Evolutionary conservation across 2,797 vertebrate genomes (phyloP).

Genomic region (Enteromius mattozi): DNA sequence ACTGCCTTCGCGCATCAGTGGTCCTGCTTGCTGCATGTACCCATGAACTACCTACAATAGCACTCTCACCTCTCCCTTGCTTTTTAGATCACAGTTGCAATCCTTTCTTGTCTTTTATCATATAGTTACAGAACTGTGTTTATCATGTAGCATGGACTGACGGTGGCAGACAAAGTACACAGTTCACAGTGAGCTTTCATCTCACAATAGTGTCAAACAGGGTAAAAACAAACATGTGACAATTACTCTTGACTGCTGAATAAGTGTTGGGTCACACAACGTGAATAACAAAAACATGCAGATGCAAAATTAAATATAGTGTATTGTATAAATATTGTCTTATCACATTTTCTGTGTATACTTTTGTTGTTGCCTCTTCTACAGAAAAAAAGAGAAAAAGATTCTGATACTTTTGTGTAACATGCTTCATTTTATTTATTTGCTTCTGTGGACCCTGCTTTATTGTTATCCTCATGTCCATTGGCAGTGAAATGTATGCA

Average conservation of each 20-base stretch:
- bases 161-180: background rate
- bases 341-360: background rate
- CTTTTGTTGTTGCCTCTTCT: background rate
- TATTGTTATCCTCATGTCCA: background rate
- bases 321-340: background rate
- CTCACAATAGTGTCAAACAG: background rate
- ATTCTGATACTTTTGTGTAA: background rate
- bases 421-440: background rate
- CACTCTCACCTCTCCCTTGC: background rate
- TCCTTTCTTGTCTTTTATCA: background rate
- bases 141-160: background rate
- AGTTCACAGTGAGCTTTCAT: background rate
- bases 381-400: background rate
- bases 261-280: background rate
- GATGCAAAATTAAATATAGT: background rate
- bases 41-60: background rate
- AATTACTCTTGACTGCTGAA: background rate
- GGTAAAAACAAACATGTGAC: background rate
- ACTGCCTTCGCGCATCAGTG: slow-evolving; percentile 34
- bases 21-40: slow-evolving; percentile 12
- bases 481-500: background rate
- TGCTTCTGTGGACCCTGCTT: background rate
- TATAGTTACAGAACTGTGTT: slow-evolving; percentile 10
- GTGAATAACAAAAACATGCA: background rate
- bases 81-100: slow-evolving; percentile 2